phyloP scores from a whole-genome alignment of 2,888 invertebrate genomes.

The Lithophane semibrunnea region DNA sequence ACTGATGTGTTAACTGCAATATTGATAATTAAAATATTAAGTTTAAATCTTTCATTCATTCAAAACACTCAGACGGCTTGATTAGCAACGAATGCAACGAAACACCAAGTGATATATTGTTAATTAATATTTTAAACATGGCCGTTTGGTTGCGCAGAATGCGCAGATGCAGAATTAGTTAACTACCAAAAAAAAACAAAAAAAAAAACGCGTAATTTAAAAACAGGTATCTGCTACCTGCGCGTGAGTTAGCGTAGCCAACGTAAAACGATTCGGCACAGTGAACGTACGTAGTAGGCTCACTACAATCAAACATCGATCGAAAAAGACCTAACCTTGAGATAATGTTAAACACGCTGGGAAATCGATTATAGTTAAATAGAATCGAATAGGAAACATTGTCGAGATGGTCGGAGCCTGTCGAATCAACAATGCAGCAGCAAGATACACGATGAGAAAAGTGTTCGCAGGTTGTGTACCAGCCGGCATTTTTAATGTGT shows the following conservation, averaged over 20 bases:
- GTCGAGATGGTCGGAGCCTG: conserved; percentile 62
- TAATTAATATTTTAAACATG: neutral
- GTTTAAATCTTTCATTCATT: neutral
- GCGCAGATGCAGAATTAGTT: conserved; percentile 1
- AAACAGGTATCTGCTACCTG: conserved; percentile 41
- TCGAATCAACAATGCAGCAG: conserved; percentile 76
- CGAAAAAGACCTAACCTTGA: conserved; percentile 69
- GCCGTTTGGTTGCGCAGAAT: neutral
- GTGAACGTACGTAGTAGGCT: conserved; percentile 39
- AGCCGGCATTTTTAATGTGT: conserved; percentile 84
- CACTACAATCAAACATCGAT: conserved; percentile 64
- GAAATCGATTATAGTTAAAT: conserved; percentile 60
- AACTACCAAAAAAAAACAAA: neutral
- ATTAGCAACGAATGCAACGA: neutral
- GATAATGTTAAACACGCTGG: conserved; percentile 66
- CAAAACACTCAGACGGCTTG: neutral
- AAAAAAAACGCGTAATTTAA: conserved; percentile 33
- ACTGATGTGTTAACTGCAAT: neutral
- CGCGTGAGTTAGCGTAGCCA: conserved; percentile 28
- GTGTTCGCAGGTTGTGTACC: conserved; percentile 72
- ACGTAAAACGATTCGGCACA: conserved; percentile 58
- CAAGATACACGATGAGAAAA: conserved; percentile 74
- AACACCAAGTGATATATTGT: neutral
- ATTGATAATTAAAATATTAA: neutral
- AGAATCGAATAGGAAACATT: conserved; percentile 59